Conservation (phyloP, 2,888 invertebrate genomes). For the Andrena minutula region DNA sequence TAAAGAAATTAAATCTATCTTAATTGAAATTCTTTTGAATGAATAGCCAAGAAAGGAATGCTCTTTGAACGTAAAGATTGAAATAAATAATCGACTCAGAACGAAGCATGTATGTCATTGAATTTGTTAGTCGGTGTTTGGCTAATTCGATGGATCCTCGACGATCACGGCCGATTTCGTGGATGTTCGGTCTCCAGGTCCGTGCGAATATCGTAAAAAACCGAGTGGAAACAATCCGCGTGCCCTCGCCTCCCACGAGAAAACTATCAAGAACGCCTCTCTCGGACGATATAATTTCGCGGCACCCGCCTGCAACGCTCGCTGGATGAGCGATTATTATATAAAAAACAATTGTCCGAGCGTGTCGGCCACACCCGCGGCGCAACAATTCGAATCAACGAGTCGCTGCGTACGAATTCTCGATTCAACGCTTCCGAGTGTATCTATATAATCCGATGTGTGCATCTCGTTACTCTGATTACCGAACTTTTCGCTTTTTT, state of each 20-base stretch:
- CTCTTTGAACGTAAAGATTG: background rate
- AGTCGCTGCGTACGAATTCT: slow-evolving; percentile 33
- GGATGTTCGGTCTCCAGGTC: slow-evolving; percentile 65
- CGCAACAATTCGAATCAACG: slow-evolving; percentile 54
- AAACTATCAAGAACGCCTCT: slow-evolving; percentile 42
- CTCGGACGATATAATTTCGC: slow-evolving; percentile 52
- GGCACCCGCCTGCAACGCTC: slow-evolving; percentile 39
- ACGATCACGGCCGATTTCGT: slow-evolving; percentile 61
- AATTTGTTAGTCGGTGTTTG: background rate
- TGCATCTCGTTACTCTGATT: background rate
- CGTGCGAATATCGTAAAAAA: slow-evolving; percentile 72
- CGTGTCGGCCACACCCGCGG: slow-evolving; percentile 35
- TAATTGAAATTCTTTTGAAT: background rate
- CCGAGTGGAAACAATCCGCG: slow-evolving; percentile 65
- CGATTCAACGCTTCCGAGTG: slow-evolving; percentile 32
- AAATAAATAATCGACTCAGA: background rate
- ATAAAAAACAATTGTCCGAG: slow-evolving; percentile 66
- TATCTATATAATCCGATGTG: background rate
- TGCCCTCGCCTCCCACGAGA: slow-evolving; percentile 54
- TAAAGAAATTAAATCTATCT: background rate
- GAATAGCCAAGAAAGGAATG: background rate
- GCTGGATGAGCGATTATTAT: slow-evolving; percentile 52
- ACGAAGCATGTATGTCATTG: background rate
- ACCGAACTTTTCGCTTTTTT: background rate
- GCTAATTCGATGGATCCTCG: background rate